phyloP scores from a whole-genome alignment of 1,140 invertebrate genomes.

The Drosophila chauvacae region DNA sequence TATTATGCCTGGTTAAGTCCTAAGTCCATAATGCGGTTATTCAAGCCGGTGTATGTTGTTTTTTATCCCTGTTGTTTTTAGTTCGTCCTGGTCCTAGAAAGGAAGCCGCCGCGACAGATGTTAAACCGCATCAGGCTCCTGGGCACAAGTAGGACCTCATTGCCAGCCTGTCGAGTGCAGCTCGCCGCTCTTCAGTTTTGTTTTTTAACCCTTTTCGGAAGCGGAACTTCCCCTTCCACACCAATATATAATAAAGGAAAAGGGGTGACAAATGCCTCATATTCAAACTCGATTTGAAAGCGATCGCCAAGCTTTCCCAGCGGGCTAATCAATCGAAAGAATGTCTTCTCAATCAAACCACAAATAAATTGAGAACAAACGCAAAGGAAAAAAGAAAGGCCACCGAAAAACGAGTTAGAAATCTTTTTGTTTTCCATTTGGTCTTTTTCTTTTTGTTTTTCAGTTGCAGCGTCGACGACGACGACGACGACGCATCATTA shows the following conservation, averaged over 20 bases:
- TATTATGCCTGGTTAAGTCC: conserved; percentile 45
- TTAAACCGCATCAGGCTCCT: conserved; percentile 61
- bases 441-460: conserved; percentile 24
- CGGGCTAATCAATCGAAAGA: conserved; percentile 68
- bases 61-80: background rate
- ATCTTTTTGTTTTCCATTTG: conserved; percentile 63
- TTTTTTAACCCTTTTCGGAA: conserved; percentile 22
- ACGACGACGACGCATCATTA: conserved; percentile 71
- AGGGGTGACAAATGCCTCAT: conserved; percentile 27
- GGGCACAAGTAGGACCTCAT: conserved; percentile 40
- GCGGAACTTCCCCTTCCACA: conserved; percentile 1
- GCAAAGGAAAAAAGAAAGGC: conserved; percentile 47
- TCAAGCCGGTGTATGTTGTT: conserved; percentile 1
- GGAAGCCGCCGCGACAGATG: conserved; percentile 76
- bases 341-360: conserved; percentile 51
- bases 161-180: conserved; percentile 70
- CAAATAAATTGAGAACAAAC: conserved; percentile 53
- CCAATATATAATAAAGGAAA: background rate
- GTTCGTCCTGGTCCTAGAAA: conserved; percentile 22
- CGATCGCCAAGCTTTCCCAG: conserved; percentile 44
- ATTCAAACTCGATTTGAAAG: conserved; percentile 43
- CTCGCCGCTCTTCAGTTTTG: conserved; percentile 16
- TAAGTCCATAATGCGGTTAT: conserved; percentile 43
- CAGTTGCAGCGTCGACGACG: conserved; percentile 59
- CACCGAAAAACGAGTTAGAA: conserved; percentile 76